Evolutionary conservation across 2,797 vertebrate species (phyloP), one percentile per base, ranked within the genome.

Genomic region (Carduelis carduelis): DNA sequence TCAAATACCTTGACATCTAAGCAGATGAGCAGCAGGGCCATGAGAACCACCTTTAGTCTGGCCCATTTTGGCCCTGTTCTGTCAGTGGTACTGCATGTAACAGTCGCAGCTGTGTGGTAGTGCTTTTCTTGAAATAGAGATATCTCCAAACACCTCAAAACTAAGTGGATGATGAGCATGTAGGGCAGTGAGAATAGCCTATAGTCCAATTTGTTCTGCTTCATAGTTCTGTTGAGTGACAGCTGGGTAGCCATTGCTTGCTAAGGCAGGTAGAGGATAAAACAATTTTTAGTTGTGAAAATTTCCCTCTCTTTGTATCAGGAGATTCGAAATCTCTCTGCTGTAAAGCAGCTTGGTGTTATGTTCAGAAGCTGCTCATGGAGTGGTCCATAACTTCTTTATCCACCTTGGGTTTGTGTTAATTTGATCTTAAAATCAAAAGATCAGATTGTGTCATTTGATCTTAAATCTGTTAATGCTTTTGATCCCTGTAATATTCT

Each of bases 41-140:
- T 65, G 37, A 69, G 57, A 70, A 41, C 34, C 88, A 61, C 66
- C 14, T 87, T 41, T 27, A 34, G 27, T 32, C 17, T 65, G 49
- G 68, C 23, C 21, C 0, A 0, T 71, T 64, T 68, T 68, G 26
- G 16, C 24, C 14, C 0, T 69, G 0, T 55, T 85, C 11, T 63
- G 41, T 52, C 0, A 0, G 6, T 70, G 52, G 13, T 56, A 50
- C 30, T 34, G 35, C 11, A 5, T 37, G 3, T 55, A 55, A 41
- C 14, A 18, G 37, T 11, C 56, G 41, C 15, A 32, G 32, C 35
- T 71, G 7, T 37, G 41, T 71, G 49, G 21, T 60, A 57, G 37
- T 2, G 2, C 44, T 47, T 44, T 32, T 64, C n/a, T 10, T 68
- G 53, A 44, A 61, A 35, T 3, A 23, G 7, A 16, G 12, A 15